Base-by-base conservation (phyloP, 2,113 vertebrate species). In the Mirounga angustirostris region DNA sequence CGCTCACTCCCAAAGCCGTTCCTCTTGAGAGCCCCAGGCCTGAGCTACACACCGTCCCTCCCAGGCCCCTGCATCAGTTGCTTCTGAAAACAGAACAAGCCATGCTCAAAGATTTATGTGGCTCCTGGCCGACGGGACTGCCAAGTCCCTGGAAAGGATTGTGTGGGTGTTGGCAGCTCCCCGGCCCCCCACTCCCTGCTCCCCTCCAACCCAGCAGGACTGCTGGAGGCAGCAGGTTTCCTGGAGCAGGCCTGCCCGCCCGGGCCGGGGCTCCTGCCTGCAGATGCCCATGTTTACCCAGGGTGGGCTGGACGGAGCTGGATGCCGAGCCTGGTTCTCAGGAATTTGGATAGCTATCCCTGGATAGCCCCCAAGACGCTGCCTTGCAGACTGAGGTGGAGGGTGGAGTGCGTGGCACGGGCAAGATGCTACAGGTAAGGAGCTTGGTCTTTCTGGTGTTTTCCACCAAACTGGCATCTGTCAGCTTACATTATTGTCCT, bases 381-480 rank as follows among this genome's bases (percentile, higher is more conserved):
- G 97, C 54, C 58, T 92, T 91, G 91, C 79, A 86, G 83, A 87
- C 76, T 0, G n/a, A 65, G 65, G 58, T 14, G 26, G 67, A 89
- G 76, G 3, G 5, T 78, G 1, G 56, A 15, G 93, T 30, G 1
- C 14, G 52, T 40, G 92, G 83, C 71, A 10, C 54, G 2, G 1
- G 67, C 1, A 0, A 1, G 28, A 65, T 8, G 78, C 86, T 24
- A 52, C 90, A 97, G 97, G 98, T 97, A 96, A 94, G 95, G 46
- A 67, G 85, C 85, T 95, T 79, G 22, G 85, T 89, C 90, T 89
- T 90, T 80, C 95, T 36, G 90, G 76, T n/a, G 43, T 28, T 67
- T 84, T 54, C 95, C 97, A 96, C 97, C 96, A 97, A 91, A 97
- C 84, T 24, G 83, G 94, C 97, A 92, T 90, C 96, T 97, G 97